Evolutionary conservation across 2,888 invertebrate species (phyloP).

Genomic region (Epinotia nisella): DNA sequence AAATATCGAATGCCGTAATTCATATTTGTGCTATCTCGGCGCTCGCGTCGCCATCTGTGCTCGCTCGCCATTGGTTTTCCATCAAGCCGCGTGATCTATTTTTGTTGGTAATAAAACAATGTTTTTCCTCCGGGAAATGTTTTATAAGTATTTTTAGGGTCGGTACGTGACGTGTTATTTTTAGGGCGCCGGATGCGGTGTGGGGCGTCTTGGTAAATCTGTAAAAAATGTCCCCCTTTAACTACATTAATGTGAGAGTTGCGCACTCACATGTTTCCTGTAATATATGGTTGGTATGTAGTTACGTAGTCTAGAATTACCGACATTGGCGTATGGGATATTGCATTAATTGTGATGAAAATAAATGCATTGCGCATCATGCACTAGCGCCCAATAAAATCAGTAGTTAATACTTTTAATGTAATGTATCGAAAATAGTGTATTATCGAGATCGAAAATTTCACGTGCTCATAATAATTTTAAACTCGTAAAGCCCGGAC

Average conservation of each 20-base stretch:
- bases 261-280: constrained; percentile 21
- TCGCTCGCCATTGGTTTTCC: constrained; percentile 80
- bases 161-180: constrained; percentile 75
- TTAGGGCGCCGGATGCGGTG: constrained; percentile 56
- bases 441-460: constrained; percentile 84
- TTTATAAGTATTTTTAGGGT: constrained; percentile 80
- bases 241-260: constrained; percentile 36
- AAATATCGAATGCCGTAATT: constrained; percentile 84
- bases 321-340: neutral
- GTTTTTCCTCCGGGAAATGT: constrained; percentile 80
- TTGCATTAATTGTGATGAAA: neutral
- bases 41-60: constrained; percentile 82
- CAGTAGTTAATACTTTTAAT: constrained; percentile 43
- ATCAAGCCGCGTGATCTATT: constrained; percentile 83
- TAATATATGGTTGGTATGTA: constrained; percentile 13
- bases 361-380: neutral
- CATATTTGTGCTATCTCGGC: constrained; percentile 84
- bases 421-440: constrained; percentile 70
- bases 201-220: constrained; percentile 65
- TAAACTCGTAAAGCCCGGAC: constrained; percentile 83
- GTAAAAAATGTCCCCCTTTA: constrained; percentile 65
- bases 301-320: neutral
- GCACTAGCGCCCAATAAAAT: constrained; percentile 37
- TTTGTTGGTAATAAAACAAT: constrained; percentile 82
- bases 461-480: constrained; percentile 83